phyloP scores from a whole-genome alignment of 2,888 invertebrate species.

The Cactoblastis cactorum region DNA sequence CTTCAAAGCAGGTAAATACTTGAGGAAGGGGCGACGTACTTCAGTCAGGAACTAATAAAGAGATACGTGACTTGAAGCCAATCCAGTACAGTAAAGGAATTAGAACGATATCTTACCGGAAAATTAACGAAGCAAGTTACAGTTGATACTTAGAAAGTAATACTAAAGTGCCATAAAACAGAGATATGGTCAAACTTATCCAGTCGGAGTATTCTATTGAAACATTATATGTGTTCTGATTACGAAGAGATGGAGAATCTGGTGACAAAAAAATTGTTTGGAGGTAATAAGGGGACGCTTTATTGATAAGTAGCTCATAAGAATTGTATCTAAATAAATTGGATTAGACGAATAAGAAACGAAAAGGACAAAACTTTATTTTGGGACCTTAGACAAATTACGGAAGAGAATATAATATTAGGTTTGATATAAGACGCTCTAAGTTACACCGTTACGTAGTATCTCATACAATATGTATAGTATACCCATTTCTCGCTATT shows the following conservation, averaged over 20 bases:
- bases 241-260: background rate
- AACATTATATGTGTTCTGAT: background rate
- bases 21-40: background rate
- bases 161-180: background rate
- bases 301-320: no score
- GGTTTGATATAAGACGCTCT: no score
- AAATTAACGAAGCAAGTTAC: background rate
- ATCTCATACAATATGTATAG: no score
- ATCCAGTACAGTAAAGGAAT: background rate
- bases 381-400: no score
- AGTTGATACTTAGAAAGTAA: background rate
- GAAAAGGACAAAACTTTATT: no score
- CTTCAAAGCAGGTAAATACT: background rate
- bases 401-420: no score
- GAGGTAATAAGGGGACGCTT: no score
- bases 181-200: background rate
- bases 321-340: no score
- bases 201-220: background rate
- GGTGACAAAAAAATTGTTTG: no score
- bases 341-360: no score
- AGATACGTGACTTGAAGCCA: conserved; percentile 1
- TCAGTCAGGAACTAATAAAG: conserved; percentile 2
- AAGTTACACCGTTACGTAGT: no score
- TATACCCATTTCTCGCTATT: no score
- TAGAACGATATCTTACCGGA: background rate